These are phyloP conservation scores for Polydrusus pterygomalis DNA, from an alignment of 2,888 invertebrate species.

Conservation along the genomic window DNA sequence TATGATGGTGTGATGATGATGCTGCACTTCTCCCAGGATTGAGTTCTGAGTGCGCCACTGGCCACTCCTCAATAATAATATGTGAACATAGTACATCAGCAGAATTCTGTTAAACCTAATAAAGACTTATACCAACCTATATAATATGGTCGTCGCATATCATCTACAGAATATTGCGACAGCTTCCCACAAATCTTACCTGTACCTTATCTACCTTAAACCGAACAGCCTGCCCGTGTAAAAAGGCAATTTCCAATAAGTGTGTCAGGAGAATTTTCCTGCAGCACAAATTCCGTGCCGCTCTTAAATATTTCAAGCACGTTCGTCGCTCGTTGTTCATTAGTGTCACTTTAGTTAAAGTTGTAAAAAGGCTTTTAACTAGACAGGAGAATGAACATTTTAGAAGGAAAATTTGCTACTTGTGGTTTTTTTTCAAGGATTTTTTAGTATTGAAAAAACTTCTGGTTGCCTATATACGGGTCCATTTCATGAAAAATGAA, in stretches of 20 bases:
- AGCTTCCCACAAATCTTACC: constrained; percentile 10
- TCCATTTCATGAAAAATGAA: too few species aligned
- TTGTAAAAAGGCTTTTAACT: constrained; percentile 1
- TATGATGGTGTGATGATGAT: too few species aligned
- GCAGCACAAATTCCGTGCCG: constrained; percentile 8
- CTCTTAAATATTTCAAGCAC: constrained; percentile 32
- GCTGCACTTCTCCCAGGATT: too few species aligned
- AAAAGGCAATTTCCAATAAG: constrained; percentile 25
- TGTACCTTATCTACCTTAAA: background rate
- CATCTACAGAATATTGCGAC: background rate
- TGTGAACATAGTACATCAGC: too few species aligned
- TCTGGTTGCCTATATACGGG: too few species aligned
- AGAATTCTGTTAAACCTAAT: too few species aligned
- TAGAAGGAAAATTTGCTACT: too few species aligned
- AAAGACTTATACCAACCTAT: background rate
- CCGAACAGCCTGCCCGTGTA: constrained; percentile 6
- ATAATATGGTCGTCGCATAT: constrained; percentile 12
- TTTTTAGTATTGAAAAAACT: too few species aligned
- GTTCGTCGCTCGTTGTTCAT: constrained; percentile 24
- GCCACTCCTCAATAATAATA: background rate
- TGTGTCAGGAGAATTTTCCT: constrained; percentile 23
- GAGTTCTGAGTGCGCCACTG: too few species aligned
- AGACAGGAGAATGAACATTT: background rate
- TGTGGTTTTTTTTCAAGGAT: too few species aligned
- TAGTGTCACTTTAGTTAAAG: constrained; percentile 24